A percentile compares a stretch with the other conserved stretches of the same genome.
Evolutionary conservation across 2,888 invertebrate genomes (phyloP).

Genomic region (Holacanthella duospinosa): DNA sequence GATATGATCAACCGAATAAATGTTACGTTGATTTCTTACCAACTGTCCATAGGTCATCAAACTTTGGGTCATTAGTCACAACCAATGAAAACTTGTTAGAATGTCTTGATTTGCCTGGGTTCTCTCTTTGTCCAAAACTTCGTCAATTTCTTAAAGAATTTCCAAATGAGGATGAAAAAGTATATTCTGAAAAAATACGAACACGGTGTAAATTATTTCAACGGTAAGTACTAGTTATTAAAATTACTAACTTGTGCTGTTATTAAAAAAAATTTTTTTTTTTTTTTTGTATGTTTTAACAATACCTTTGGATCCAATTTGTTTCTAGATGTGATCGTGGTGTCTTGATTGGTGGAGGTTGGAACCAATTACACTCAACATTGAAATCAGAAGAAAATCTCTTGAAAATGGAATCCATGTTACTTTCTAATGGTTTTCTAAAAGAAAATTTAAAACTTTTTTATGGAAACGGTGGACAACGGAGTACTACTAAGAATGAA

Average conservation of each 20-base stretch:
- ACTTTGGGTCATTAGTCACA: slow-evolving; percentile 38
- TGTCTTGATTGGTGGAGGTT: slow-evolving; percentile 46
- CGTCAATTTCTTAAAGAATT: slow-evolving; percentile 25
- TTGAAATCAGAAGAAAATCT: slow-evolving; percentile 41
- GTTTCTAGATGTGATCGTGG: slow-evolving; percentile 43
- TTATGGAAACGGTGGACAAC: slow-evolving; percentile 44
- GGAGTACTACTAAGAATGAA: slow-evolving; percentile 1
- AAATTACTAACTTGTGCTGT: no score
- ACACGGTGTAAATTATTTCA: slow-evolving; percentile 43
- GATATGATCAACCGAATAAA: slow-evolving; percentile 37
- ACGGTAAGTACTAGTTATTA: slow-evolving; percentile 30
- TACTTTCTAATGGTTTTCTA: slow-evolving; percentile 44
- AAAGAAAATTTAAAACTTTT: slow-evolving; percentile 46
- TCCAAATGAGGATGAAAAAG: background rate
- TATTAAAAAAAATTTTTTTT: no score
- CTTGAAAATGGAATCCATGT: slow-evolving; percentile 41
- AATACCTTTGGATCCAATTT: no score
- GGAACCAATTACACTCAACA: slow-evolving; percentile 44
- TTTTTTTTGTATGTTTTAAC: no score
- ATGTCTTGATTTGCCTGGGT: slow-evolving; percentile 39
- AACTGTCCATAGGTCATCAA: slow-evolving; percentile 40
- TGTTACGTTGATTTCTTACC: slow-evolving; percentile 47
- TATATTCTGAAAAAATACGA: background rate
- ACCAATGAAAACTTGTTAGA: slow-evolving; percentile 39
- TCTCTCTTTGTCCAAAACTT: slow-evolving; percentile 41